Evolutionary conservation across 2,797 vertebrate genomes (phyloP), one percentile per base, ranked within the genome.

Genomic region (Scleropages formosus): DNA sequence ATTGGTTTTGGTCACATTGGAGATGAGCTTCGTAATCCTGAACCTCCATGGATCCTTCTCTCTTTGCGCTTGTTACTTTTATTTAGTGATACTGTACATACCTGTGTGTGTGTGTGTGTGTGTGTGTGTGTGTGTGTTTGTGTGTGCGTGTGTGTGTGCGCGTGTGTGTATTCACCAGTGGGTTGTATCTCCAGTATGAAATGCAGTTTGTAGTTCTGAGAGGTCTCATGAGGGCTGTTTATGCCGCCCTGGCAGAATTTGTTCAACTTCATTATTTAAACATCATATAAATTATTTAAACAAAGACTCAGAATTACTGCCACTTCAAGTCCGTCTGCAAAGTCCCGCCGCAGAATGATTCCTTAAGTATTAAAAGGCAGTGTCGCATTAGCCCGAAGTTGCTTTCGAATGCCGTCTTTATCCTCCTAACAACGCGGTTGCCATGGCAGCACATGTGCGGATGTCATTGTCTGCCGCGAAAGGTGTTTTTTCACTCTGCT

Each of bases 381-480:
- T 81, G 60, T 39, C 70, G 63, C 64, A 31, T 53, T 18, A 59
- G 22, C 20, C 53, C 27, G 15, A 16, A 74, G 64, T 75, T 75
- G 68, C 27, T 56, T 73, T 79, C 31, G 80, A 44, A 70, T 46
- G 15, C 62, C 61, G 59, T 46, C 79, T 74, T 76, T 78, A 77
- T 76, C 56, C 39, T 79, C 73, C 22, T 78, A 77, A 77, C 74
- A 75, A 66, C 78, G 69, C 68, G 59, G 82, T 85, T 85, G 77
- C 79, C 81, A 84, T 83, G 80, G 81, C 79, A 83, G 72, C 77
- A 61, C 75, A 69, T 65, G 76, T 67, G 61, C 49, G 77, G 77
- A 77, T 64, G 44, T 72, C 39, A 16, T 72, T 60, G 64, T 67
- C 59, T 69, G 49, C 61, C 61, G 56, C 39, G 27, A 56, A 67